A percentile compares a stretch with the other conserved stretches of the same genome.
These are phyloP conservation scores for Ailurus styani DNA, from an alignment of 2,113 vertebrate genomes.

Conservation along the genomic window DNA sequence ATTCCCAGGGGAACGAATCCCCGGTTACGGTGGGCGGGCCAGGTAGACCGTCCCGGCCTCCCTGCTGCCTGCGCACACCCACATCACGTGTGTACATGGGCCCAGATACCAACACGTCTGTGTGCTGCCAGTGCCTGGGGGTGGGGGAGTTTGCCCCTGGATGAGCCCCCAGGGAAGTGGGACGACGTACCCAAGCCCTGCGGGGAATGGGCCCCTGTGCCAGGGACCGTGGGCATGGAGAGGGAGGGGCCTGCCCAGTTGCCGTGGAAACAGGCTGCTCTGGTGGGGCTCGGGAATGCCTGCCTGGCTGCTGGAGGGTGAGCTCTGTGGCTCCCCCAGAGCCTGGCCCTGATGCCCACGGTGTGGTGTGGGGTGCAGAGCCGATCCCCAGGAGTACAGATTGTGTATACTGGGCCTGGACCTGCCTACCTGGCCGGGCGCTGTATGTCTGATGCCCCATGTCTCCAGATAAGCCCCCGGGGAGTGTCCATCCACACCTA, in stretches of 20 bases:
- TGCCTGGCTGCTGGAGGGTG: not conserved
- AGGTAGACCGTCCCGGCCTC: accelerated
- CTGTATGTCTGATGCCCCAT: not conserved
- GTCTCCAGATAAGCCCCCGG: not conserved
- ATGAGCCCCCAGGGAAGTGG: not conserved
- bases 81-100: accelerated
- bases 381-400: not conserved
- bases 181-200: not conserved
- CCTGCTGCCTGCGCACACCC: not conserved
- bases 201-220: constrained; percentile 45
- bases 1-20: not conserved
- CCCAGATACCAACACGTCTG: not conserved
- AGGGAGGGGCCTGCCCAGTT: not conserved
- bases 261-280: constrained; percentile 28
- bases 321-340: not conserved
- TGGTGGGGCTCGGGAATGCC: not conserved
- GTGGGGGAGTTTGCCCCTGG: not conserved
- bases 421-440: not conserved
- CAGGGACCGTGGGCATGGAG: not conserved
- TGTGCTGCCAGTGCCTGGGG: not conserved
- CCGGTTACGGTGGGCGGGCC: not conserved
- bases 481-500: not conserved
- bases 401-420: not conserved
- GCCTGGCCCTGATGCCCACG: not conserved
- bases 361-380: not conserved